These are phyloP conservation scores for Resseliella maxima DNA, from an alignment of 2,888 invertebrate genomes.

Conservation along the genomic window DNA sequence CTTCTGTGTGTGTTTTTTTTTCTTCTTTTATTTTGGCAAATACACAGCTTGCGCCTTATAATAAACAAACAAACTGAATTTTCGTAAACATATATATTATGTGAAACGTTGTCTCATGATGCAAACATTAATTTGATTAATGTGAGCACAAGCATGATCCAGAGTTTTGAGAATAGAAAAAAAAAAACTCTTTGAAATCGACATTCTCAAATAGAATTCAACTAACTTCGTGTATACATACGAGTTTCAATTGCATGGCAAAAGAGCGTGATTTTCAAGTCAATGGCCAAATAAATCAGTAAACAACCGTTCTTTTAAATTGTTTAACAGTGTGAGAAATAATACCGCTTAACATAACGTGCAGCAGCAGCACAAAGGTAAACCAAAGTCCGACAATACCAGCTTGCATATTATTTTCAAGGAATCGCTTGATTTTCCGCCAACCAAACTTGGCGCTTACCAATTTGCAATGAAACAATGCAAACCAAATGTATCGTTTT, in stretches of 20 bases:
- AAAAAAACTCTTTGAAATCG: no score
- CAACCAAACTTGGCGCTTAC: not conserved
- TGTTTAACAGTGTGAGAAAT: not conserved
- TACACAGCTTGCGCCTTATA: no score
- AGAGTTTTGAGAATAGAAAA: no score
- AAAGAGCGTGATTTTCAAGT: no score
- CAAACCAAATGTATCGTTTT: not conserved
- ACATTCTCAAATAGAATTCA: no score
- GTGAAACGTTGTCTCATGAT: not conserved
- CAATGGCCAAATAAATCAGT: not conserved
- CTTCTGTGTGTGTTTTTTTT: no score
- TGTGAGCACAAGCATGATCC: not conserved
- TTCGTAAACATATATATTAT: not conserved
- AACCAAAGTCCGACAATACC: constrained; percentile 27
- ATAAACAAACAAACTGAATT: not conserved
- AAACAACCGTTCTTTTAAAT: not conserved
- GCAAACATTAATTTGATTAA: not conserved
- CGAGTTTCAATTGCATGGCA: no score
- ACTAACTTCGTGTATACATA: no score
- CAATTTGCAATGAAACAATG: not conserved
- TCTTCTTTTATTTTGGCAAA: no score
- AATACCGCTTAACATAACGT: not conserved
- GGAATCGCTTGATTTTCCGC: not conserved
- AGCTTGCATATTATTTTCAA: constrained; percentile 20
- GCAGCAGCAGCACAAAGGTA: not conserved